These are phyloP conservation scores for Mobula birostris DNA, from an alignment of 2,113 vertebrate genomes.

Conservation along the genomic window DNA sequence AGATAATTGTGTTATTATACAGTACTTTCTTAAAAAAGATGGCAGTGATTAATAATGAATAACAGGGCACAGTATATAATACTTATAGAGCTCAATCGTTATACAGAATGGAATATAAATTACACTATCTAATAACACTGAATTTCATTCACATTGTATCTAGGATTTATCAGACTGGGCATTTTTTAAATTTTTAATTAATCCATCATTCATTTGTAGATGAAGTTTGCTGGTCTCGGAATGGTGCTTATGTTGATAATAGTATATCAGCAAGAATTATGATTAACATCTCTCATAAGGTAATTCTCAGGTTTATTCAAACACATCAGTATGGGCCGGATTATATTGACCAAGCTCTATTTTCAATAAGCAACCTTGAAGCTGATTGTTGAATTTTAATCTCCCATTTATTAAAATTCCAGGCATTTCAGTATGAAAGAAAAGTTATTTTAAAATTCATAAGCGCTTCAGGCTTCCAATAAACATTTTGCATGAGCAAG, in stretches of 20 bases:
- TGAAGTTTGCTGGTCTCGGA: not conserved
- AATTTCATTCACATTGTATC: slow-evolving; percentile 23
- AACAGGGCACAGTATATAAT: not conserved
- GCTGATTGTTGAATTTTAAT: not conserved
- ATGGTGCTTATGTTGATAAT: not conserved
- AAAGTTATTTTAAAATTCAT: slow-evolving; percentile 33
- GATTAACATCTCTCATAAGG: not conserved
- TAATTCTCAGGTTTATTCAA: not conserved
- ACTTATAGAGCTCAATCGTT: not conserved
- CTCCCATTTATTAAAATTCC: slow-evolving; percentile 25
- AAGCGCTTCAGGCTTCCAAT: not conserved
- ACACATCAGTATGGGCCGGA: too few species aligned
- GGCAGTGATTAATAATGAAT: not conserved
- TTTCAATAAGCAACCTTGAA: not conserved
- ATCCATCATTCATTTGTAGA: not conserved
- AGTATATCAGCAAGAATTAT: not conserved
- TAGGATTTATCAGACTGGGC: not conserved
- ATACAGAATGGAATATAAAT: slow-evolving; percentile 8
- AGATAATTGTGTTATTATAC: not conserved
- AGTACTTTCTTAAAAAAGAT: not conserved
- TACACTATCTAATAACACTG: not conserved
- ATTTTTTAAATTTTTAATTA: slow-evolving; percentile 4
- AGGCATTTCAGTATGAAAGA: not conserved
- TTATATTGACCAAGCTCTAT: not conserved
- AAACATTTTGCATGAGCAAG: not conserved